phyloP scores from a whole-genome alignment of 2,113 vertebrate genomes.

The Tamias sibiricus region DNA sequence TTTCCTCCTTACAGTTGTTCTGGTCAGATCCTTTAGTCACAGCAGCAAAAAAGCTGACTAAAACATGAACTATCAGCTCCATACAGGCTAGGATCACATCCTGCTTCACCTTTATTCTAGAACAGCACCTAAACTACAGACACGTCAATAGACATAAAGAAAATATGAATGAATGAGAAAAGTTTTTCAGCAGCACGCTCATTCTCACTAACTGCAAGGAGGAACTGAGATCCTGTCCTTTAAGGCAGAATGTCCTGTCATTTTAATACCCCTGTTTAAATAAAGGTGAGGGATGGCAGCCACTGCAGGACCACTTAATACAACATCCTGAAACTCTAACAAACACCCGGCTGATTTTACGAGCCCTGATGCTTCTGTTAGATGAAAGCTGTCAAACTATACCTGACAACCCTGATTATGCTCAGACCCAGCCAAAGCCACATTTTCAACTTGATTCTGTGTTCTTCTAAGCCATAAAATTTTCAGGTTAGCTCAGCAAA shows the following conservation, averaged over 20 bases:
- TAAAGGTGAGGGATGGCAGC: constrained; percentile 51
- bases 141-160: background rate
- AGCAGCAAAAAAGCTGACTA: too few relatives aligned
- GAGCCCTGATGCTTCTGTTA: constrained; percentile 40
- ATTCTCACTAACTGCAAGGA: background rate
- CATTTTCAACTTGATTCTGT: background rate
- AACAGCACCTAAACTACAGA: background rate
- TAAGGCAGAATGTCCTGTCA: constrained; percentile 3
- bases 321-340: constrained; percentile 33
- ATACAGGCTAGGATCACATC: background rate
- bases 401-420: background rate
- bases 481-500: constrained; percentile 19
- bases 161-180: background rate
- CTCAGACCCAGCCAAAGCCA: background rate
- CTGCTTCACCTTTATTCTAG: background rate
- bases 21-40: too few relatives aligned
- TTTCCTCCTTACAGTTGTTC: too few relatives aligned
- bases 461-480: constrained; percentile 37
- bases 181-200: background rate
- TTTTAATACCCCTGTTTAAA: constrained; percentile 70
- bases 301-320: constrained; percentile 52
- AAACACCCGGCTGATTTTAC: constrained; percentile 43
- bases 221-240: background rate
- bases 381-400: constrained; percentile 32
- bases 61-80: background rate